phyloP scores from a whole-genome alignment of 2,797 vertebrate species.

The Euphonia xanthogaster region DNA sequence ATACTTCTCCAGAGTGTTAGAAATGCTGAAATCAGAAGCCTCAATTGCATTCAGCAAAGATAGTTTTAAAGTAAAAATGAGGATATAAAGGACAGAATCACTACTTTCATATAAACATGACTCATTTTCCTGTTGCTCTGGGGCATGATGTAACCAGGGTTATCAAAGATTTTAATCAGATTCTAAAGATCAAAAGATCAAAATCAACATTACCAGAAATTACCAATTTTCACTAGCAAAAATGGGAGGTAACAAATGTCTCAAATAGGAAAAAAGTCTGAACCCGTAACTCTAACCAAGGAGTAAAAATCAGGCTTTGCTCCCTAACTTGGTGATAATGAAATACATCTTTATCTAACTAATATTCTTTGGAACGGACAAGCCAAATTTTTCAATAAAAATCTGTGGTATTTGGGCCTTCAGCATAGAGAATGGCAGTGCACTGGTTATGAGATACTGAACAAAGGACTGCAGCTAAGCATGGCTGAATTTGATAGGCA shows the following conservation, averaged over 20 bases:
- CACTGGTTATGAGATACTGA: neutral
- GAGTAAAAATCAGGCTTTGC: neutral
- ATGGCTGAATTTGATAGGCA: conserved; percentile 39
- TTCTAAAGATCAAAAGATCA: neutral
- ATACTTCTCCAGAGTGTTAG: neutral
- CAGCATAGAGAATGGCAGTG: neutral
- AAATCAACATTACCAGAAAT: neutral
- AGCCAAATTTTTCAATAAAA: neutral
- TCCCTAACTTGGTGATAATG: neutral
- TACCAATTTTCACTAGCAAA: neutral
- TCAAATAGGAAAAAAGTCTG: neutral
- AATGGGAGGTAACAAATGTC: neutral
- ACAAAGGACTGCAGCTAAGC: conserved; percentile 59
- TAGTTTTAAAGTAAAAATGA: neutral
- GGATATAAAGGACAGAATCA: neutral
- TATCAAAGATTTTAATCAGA: neutral
- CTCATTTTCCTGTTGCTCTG: neutral
- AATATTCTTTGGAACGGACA: neutral
- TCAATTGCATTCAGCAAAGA: neutral
- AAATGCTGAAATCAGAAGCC: neutral
- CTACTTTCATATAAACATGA: neutral
- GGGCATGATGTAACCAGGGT: neutral
- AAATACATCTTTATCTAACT: neutral
- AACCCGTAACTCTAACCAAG: neutral
- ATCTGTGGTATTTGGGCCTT: neutral